phyloP scores from a whole-genome alignment of 2,113 vertebrate genomes.

The Corythoichthys haematopterus region DNA sequence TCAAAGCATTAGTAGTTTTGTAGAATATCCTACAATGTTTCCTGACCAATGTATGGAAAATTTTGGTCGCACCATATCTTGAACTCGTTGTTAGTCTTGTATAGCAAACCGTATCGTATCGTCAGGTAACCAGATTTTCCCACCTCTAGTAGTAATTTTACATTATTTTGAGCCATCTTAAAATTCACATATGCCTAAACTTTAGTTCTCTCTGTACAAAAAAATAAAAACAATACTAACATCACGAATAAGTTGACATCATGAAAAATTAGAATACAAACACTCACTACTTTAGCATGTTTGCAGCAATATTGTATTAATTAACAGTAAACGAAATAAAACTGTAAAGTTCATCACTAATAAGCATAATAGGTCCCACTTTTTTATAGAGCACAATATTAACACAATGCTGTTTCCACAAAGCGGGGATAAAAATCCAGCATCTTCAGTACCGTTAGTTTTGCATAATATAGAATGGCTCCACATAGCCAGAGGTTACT shows the following conservation, averaged over 20 bases:
- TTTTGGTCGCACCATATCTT: too few species aligned
- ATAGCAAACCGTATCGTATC: too few species aligned
- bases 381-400: conserved; percentile 13
- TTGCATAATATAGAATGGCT: conserved; percentile 41
- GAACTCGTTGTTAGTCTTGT: too few species aligned
- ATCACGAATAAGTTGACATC: background rate
- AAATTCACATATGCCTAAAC: conserved; percentile 16
- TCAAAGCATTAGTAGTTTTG: too few species aligned
- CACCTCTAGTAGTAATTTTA: background rate
- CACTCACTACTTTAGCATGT: background rate
- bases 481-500: conserved; percentile 45
- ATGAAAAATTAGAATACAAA: background rate
- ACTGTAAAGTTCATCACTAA: background rate
- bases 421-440: conserved; percentile 58
- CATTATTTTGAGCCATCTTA: conserved; percentile 12
- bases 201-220: background rate
- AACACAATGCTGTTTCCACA: conserved; percentile 35
- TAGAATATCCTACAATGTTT: too few species aligned
- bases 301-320: background rate
- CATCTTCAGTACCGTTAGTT: conserved; percentile 64
- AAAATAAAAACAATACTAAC: background rate
- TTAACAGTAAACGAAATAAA: too few species aligned
- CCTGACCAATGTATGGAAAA: too few species aligned
- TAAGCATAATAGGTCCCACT: background rate
- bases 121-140: too few species aligned